A percentile compares a stretch with the other conserved stretches of the same genome.
Evolutionary conservation across 1,140 invertebrate genomes (phyloP).

Genomic region (Cheumatopsyche charites): DNA sequence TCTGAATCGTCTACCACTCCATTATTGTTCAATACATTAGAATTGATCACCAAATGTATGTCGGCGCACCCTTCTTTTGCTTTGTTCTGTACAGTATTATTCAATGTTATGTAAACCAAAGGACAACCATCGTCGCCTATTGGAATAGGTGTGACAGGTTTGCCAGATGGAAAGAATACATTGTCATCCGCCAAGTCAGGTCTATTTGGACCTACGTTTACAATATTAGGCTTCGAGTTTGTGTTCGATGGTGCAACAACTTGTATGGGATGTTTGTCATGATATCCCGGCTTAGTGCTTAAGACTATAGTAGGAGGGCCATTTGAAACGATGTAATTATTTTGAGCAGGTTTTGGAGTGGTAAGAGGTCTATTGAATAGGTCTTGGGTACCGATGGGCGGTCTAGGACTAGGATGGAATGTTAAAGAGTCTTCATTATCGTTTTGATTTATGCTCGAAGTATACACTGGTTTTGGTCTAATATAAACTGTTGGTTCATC

Average conservation of each 20-base stretch:
- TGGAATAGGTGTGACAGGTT: conserved; percentile 11
- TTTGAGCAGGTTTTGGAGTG: conserved; percentile 10
- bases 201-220: conserved; percentile 9
- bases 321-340: conserved; percentile 12
- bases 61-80: conserved; percentile 42
- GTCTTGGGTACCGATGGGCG: conserved; percentile 23
- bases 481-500: conserved; percentile 30
- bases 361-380: conserved; percentile 31
- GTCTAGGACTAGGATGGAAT: conserved; percentile 7
- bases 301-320: conserved; percentile 19
- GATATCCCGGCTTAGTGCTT: conserved; percentile 26
- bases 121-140: conserved; percentile 34
- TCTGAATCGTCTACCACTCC: conserved; percentile 10
- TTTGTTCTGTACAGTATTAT: conserved; percentile 40
- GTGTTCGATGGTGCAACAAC: conserved; percentile 26
- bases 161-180: conserved; percentile 30
- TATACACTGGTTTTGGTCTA: conserved; percentile 30
- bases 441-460: not conserved
- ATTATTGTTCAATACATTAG: conserved; percentile 40
- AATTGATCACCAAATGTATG: conserved; percentile 43
- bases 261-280: conserved; percentile 23
- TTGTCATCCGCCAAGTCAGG: conserved; percentile 14
- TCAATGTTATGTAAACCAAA: conserved; percentile 40
- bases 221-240: not conserved
- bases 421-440: conserved; percentile 13